Conservation (phyloP, 2,888 invertebrate species). For the Trachelus tabidus region DNA sequence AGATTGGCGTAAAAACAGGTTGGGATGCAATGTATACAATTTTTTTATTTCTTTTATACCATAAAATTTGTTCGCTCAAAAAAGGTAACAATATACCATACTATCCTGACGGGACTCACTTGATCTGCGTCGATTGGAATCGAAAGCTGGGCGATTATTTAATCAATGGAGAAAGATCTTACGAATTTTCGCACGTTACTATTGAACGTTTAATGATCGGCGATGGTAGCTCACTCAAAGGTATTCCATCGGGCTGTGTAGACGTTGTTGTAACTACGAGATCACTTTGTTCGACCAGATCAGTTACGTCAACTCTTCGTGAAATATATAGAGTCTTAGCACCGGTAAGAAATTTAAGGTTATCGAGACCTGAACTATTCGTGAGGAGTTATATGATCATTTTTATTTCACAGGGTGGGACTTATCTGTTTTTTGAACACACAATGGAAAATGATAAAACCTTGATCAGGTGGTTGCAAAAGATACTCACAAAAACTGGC, state of each 20-base stretch:
- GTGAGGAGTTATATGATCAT: no score
- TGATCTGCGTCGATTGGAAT: slow-evolving; percentile 57
- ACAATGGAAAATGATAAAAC: slow-evolving; percentile 43
- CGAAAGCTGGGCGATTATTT: slow-evolving; percentile 50
- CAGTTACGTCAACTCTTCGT: slow-evolving; percentile 41
- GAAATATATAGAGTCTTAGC: slow-evolving; percentile 55
- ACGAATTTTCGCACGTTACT: slow-evolving; percentile 53
- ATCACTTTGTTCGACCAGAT: slow-evolving; percentile 53
- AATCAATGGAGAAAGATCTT: slow-evolving; percentile 41
- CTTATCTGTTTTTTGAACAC: slow-evolving; percentile 58
- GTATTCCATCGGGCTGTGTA: slow-evolving; percentile 44
- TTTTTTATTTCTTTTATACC: not conserved
- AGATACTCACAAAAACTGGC: slow-evolving; percentile 44
- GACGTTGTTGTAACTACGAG: slow-evolving; percentile 57
- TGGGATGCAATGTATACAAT: slow-evolving; percentile 10
- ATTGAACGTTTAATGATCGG: slow-evolving; percentile 52
- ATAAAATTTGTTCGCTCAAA: not conserved
- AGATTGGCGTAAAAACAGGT: slow-evolving; percentile 62
- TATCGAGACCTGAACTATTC: not conserved
- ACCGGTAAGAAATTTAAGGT: slow-evolving; percentile 40
- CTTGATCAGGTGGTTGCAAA: slow-evolving; percentile 46
- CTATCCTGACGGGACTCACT: slow-evolving; percentile 52
- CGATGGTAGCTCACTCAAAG: slow-evolving; percentile 51
- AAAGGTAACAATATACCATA: slow-evolving; percentile 57
- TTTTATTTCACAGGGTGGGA: slow-evolving; percentile 45